Base-by-base conservation (phyloP, 1,140 invertebrate species). In the Drosophila orena region DNA sequence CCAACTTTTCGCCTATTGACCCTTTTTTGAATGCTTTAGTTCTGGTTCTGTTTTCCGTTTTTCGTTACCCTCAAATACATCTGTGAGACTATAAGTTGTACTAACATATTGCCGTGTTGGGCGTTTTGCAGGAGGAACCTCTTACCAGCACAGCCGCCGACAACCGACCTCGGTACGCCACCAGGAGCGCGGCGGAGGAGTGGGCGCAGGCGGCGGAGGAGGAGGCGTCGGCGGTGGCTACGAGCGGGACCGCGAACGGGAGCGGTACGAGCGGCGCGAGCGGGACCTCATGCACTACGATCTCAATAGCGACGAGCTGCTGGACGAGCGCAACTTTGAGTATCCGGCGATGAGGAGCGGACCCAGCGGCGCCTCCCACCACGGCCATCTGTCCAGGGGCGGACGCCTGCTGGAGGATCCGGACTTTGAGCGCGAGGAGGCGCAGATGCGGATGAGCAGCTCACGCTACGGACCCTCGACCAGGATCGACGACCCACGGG, bases 221-320 rank as follows among this genome's bases (percentile, higher is more conserved):
- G 58, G 50, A 14, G 58, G 22, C 11, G 57, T 49, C 3, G 59
- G 35, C 17, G 53, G 37, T 14, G 62, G 62, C 7, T 68, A 68
- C 46, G 64, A 68, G 20, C 37, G 64, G 60, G 64, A 68, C n/a
- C 64, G 60, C 61, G 70, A 42, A 66, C 59, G 91, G 5, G 91
- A 92, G 37, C 81, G 91, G 22, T 65, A 91, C 37, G 91, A 92
- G 59, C 79, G 90, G 8, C 77, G 91, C 8, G 92, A 92, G 53
- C 84, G 92, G 14, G 92, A 92, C 71, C 77, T 91, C 24, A 85
- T 92, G 79, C 91, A 92, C 47, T 92, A 92, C 66, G 91, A 92
- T 69, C 77, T 92, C 15, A 92, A 92, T 53, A 92, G 79, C 57
- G 91, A 92, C 55, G 91, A 92, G 60, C 76, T 92, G 55, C 60